Conservation (phyloP, 2,888 invertebrate genomes). For the Thyatira batis region DNA sequence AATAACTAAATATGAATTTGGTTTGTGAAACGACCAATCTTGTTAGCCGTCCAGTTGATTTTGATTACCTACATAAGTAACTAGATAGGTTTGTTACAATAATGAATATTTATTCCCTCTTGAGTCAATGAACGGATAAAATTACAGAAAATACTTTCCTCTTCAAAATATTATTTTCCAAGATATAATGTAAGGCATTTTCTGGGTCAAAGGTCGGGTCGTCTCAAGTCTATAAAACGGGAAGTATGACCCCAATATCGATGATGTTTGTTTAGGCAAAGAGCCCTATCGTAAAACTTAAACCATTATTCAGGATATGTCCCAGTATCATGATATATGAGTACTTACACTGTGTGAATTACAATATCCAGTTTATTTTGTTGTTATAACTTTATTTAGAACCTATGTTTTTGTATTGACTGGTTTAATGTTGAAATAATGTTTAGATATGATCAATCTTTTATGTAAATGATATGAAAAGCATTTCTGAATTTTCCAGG, state of each 20-base stretch:
- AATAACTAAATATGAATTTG: too few relatives aligned
- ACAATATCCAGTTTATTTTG: background rate
- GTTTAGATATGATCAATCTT: background rate
- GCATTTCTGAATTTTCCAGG: background rate
- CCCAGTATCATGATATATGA: conserved; percentile 2
- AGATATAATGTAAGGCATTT: conserved; percentile 9
- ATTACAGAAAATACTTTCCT: background rate
- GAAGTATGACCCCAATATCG: conserved; percentile 42
- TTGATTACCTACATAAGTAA: background rate
- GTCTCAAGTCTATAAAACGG: conserved; percentile 26
- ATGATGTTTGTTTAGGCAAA: conserved; percentile 49
- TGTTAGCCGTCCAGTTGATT: background rate
- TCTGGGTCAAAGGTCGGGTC: conserved; percentile 23
- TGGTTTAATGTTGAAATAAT: too few relatives aligned
- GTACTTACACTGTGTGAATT: background rate
- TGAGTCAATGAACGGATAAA: background rate
- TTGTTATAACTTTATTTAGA: background rate
- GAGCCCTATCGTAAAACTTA: conserved; percentile 38
- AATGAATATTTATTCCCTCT: background rate
- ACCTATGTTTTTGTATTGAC: too few relatives aligned
- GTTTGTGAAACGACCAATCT: too few relatives aligned
- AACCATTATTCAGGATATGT: conserved; percentile 38
- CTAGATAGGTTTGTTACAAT: background rate
- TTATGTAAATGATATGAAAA: background rate
- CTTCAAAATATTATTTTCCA: background rate